Evolutionary conservation across 1,140 invertebrate species (phyloP), one percentile per base, ranked within the genome.

Genomic region (Drosophila ohnishii): DNA sequence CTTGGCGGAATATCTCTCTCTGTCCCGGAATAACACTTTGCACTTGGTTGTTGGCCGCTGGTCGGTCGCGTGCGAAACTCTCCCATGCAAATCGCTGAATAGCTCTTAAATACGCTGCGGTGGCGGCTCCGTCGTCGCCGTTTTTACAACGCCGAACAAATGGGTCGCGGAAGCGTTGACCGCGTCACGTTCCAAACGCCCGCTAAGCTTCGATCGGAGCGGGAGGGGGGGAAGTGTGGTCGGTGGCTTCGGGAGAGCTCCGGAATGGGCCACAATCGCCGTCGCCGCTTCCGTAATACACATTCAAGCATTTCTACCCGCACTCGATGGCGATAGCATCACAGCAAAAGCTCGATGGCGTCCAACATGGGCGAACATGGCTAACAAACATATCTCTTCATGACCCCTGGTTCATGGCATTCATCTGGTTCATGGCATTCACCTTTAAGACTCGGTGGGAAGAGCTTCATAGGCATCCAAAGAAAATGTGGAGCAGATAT

Each of bases 91-190:
- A 80, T 78, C 78, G 84, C 84, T 88, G 84, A 88, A 84, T 88
- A 89, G 84, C 84, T 85, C 80, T 89, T 87, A 88, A 87, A 87
- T 87, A 89, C 84, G 73, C 64, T 87, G 80, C 34, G 78, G 70
- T 59, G 79, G 60, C 69, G 66, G 55, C 70, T 75, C 76, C 22
- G 44, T 28, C 40, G 25, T 32, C n/a, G 45, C 39, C 35, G 60
- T 64, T 60, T 65, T 83, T 88, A 77, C 79, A 81, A 57, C 66
- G 45, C 44, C 57, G 56, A 61, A 44, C 76, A 87, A 88, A 87
- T 87, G 80, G 80, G 80, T 88, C 80, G 84, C 84, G 84, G 84
- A 87, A 87, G 84, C 80, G 62, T 78, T 84, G 77, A 78, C 50
- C 73, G 73, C 80, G 40, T 76, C 84, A 87, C 84, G 84, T 87